Evolutionary conservation across 2,888 invertebrate genomes (phyloP).

Genomic region (Flexamia atlantica): DNA sequence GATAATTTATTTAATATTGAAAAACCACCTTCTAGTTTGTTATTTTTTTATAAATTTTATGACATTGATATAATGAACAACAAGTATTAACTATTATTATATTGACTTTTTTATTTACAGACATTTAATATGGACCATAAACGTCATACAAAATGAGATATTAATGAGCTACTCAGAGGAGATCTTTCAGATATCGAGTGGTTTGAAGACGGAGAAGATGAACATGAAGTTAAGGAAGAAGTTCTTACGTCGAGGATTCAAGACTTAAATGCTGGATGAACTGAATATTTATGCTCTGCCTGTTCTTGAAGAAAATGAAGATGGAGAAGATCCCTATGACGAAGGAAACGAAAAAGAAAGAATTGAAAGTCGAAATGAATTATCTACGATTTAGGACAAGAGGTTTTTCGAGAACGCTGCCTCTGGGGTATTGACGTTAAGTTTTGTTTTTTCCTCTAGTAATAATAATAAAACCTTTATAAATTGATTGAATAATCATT

Average conservation of each 20-base stretch:
- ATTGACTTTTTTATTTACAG: slow-evolving; percentile 16
- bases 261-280: slow-evolving; percentile 12
- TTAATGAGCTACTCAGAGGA: slow-evolving; percentile 7
- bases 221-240: slow-evolving; percentile 32
- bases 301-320: slow-evolving; percentile 17
- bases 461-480: too few relatives aligned
- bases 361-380: too few relatives aligned
- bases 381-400: too few relatives aligned
- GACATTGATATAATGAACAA: not conserved
- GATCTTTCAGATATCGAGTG: slow-evolving; percentile 29
- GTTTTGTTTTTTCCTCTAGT: too few relatives aligned
- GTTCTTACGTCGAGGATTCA: slow-evolving; percentile 1
- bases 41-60: too few relatives aligned
- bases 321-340: too few relatives aligned
- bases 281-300: not conserved
- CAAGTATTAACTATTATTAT: not conserved
- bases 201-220: slow-evolving; percentile 10
- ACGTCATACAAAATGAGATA: not conserved
- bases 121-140: slow-evolving; percentile 15
- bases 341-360: too few relatives aligned
- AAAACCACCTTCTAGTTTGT: too few relatives aligned
- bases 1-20: too few relatives aligned
- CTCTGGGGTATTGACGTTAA: too few relatives aligned
- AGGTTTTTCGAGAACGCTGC: too few relatives aligned
- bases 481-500: too few relatives aligned